A percentile compares a stretch with the other conserved stretches of the same genome.
Conservation (phyloP, 2,888 invertebrate species). For the Lordiphosa fenestrarum region DNA sequence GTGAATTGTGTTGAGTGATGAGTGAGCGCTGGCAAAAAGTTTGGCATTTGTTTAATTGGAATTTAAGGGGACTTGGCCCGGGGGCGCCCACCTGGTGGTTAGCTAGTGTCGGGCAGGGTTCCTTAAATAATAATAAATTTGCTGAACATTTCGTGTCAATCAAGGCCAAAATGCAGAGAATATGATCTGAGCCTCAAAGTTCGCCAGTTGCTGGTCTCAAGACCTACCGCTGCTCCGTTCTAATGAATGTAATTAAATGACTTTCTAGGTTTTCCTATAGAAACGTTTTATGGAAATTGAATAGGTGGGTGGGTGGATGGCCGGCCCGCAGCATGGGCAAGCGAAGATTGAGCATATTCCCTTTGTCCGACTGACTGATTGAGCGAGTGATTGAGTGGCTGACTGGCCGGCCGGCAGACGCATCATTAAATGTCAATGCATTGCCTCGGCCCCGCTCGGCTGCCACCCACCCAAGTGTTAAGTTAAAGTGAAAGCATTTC, state of each 20-base stretch:
- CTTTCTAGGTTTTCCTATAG: too few species aligned
- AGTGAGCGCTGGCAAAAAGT: slow-evolving; percentile 37
- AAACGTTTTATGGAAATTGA: too few species aligned
- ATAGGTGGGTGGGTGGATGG: too few species aligned
- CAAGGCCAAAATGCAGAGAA: too few species aligned
- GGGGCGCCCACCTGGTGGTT: neutral
- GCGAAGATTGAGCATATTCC: slow-evolving; percentile 3
- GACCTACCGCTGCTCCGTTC: too few species aligned
- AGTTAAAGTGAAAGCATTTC: slow-evolving; percentile 55
- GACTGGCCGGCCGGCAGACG: slow-evolving; percentile 21
- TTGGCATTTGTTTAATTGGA: slow-evolving; percentile 71
- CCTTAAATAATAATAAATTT: too few species aligned
- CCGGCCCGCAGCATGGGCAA: neutral
- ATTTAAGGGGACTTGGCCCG: slow-evolving; percentile 32
- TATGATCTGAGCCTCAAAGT: too few species aligned
- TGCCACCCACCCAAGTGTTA: slow-evolving; percentile 42
- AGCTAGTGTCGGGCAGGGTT: too few species aligned
- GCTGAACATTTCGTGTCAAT: too few species aligned
- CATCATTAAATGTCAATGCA: slow-evolving; percentile 43
- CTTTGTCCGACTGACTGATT: slow-evolving; percentile 30
- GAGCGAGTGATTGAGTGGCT: slow-evolving; percentile 27
- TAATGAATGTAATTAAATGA: too few species aligned
- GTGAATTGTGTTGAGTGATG: slow-evolving; percentile 15
- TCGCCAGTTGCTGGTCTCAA: too few species aligned
- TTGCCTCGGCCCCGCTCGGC: slow-evolving; percentile 4